Evolutionary conservation across 2,113 vertebrate species (phyloP).

Genomic region (Pao palembangensis): DNA sequence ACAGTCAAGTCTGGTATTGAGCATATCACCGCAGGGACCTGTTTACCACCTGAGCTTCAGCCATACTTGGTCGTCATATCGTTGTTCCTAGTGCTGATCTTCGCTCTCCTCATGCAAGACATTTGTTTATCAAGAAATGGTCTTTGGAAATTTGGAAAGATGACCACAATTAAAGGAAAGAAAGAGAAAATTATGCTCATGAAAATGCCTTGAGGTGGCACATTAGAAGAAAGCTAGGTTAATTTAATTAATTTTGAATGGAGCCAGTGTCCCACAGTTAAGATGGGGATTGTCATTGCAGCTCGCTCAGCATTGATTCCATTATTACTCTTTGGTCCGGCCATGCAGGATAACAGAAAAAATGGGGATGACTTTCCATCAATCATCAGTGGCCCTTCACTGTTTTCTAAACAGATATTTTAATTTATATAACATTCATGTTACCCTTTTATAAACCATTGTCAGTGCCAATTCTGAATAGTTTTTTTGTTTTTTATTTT

Average conservation of each 20-base stretch:
- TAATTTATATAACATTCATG: too few relatives aligned
- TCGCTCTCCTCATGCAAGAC: not conserved
- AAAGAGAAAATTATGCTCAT: slow-evolving; percentile 52
- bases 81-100: too few relatives aligned
- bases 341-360: slow-evolving; percentile 61
- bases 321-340: slow-evolving; percentile 52
- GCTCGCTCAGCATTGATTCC: slow-evolving; percentile 62
- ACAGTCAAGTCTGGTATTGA: too few relatives aligned
- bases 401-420: slow-evolving; percentile 2
- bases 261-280: slow-evolving; percentile 66
- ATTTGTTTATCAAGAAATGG: slow-evolving; percentile 28
- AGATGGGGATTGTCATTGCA: slow-evolving; percentile 49
- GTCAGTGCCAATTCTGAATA: slow-evolving; percentile 21
- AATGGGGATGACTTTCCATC: slow-evolving; percentile 20
- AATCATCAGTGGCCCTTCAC: slow-evolving; percentile 47
- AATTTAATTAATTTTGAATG: slow-evolving; percentile 73
- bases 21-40: too few relatives aligned
- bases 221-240: slow-evolving; percentile 66
- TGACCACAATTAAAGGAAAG: slow-evolving; percentile 34
- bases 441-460: slow-evolving; percentile 13
- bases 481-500: slow-evolving; percentile 13
- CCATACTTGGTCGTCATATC: too few relatives aligned
- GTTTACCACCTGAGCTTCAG: too few relatives aligned
- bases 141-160: slow-evolving; percentile 33
- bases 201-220: slow-evolving; percentile 57